phyloP scores from a whole-genome alignment of 1,140 invertebrate genomes.

The Euschistus heros region DNA sequence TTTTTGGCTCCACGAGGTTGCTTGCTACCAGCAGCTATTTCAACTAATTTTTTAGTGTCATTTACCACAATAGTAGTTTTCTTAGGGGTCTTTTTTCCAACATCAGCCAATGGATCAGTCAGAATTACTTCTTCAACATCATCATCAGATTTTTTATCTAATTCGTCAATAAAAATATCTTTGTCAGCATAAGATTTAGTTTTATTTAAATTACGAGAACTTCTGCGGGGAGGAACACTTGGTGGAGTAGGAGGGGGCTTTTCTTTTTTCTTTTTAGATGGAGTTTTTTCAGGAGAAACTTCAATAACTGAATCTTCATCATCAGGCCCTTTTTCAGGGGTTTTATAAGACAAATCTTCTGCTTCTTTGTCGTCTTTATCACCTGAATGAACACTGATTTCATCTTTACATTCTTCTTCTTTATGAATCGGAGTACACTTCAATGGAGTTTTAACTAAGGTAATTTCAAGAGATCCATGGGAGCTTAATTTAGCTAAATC shows the following conservation, averaged over 20 bases:
- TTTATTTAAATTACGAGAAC: constrained; percentile 49
- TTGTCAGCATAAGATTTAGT: constrained; percentile 49
- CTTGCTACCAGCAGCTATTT: constrained; percentile 51
- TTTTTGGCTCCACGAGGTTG: constrained; percentile 45
- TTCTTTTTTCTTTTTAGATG: constrained; percentile 35
- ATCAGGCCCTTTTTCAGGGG: constrained; percentile 36
- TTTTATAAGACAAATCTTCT: constrained; percentile 28
- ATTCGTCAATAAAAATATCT: constrained; percentile 44
- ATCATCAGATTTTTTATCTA: constrained; percentile 23
- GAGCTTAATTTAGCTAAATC: constrained; percentile 20
- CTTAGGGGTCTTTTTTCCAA: constrained; percentile 38
- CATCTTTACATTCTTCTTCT: neutral
- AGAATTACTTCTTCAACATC: constrained; percentile 41
- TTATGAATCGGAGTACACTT: neutral
- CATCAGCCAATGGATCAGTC: constrained; percentile 42
- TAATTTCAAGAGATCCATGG: constrained; percentile 20
- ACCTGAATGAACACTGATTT: neutral
- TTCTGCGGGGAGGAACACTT: constrained; percentile 45
- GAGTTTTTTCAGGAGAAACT: constrained; percentile 26
- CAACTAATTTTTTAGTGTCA: constrained; percentile 58
- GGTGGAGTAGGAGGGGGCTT: constrained; percentile 37
- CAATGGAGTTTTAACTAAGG: constrained; percentile 15
- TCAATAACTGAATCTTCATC: constrained; percentile 29
- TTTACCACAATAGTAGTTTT: constrained; percentile 57
- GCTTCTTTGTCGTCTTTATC: neutral